Conservation (phyloP, 2,113 vertebrate species). For the Phaethon lepturus region DNA sequence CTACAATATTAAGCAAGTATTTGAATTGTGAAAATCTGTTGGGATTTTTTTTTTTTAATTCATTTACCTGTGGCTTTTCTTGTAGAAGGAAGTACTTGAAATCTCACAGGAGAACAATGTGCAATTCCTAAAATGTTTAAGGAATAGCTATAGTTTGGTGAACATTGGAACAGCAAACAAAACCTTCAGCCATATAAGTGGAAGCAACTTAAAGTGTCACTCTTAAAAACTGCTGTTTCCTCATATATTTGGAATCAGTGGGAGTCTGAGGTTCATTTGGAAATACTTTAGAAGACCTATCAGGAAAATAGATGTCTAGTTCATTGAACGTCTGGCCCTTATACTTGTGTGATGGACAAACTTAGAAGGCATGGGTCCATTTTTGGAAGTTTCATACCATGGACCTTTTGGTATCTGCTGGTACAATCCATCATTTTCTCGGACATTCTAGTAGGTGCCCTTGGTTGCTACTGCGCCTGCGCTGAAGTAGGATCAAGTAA, state of each 20-base stretch:
- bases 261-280: background rate
- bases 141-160: background rate
- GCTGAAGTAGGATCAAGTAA: background rate
- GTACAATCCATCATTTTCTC: background rate
- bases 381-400: background rate
- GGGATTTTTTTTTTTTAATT: background rate
- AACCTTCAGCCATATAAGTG: background rate
- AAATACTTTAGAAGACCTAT: background rate
- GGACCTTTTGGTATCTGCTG: background rate
- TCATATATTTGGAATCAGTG: background rate
- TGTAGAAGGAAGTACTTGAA: background rate
- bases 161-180: background rate
- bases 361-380: background rate
- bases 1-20: background rate
- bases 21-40: slow-evolving; percentile 4
- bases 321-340: background rate
- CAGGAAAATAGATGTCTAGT: background rate
- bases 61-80: background rate
- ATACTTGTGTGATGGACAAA: background rate
- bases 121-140: slow-evolving; percentile 8
- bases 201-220: background rate
- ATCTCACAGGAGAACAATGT: background rate
- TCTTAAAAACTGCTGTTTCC: slow-evolving; percentile 8
- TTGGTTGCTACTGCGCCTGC: background rate
- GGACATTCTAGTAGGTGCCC: background rate